Base-by-base conservation (phyloP, 2,797 vertebrate genomes). In the Eidolon dupreanum region DNA sequence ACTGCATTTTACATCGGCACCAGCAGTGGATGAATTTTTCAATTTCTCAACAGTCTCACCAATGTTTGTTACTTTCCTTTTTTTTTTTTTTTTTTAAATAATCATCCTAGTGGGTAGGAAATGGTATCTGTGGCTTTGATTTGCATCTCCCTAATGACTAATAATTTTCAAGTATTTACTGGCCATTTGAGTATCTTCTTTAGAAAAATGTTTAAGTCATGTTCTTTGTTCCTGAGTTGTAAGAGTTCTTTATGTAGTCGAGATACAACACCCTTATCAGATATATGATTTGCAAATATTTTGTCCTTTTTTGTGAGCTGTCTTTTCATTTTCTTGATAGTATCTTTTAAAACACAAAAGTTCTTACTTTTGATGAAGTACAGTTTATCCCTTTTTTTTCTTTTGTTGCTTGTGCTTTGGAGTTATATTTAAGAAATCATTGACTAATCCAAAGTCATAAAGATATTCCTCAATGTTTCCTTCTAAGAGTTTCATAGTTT, bases 301-400 rank as follows among this genome's bases (percentile, higher is more conserved):
- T 68, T 73, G 46, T 78, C 53, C 59, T 49, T 22, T 92, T 87
- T 41, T 75, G 26, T 77, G 59, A 7, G 59, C 57, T 89, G 28
- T 82, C 46, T 94, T 55, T 86, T 88, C 61, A 77, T 88, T 95
- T 88, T 85, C 38, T 85, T 88, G 41, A n/a, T n/a, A 17, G 7
- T 78, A 59, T 75, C 31, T 73, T 88, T 88, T 71, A n/a, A 78
- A 78, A 16, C n/a, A n/a, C 13, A 41, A 17, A 77, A 61, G 38
- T 11, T 84, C 84, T 79, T 61, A 61, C 66, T 87, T 87, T 82
- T 53, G 6, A 46, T 65, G 3, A 92, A 79, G 19, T 96, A 22
- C 19, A 43, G 0, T 90, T 87, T 82, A 68, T 68, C 41, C 66
- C 1, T 43, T 71, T 73, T 78, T 88, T 57, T 85, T 70, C 10